Base-by-base conservation (phyloP, 2,113 vertebrate species). In the Gallinago media region DNA sequence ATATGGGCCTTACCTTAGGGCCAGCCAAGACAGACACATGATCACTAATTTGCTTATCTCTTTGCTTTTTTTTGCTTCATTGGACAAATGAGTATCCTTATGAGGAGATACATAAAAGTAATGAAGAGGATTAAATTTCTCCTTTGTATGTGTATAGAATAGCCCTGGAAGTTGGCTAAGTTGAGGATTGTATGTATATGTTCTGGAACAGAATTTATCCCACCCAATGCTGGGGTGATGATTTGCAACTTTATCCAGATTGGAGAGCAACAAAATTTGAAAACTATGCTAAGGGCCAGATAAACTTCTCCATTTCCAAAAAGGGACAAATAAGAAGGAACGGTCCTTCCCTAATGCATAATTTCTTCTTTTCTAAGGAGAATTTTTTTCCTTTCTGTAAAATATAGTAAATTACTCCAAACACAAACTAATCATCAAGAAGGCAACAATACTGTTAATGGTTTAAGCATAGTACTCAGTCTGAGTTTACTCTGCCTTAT, bases 241-340 rank as follows among this genome's bases (percentile, higher is more conserved):
- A 80, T 91, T 91, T 88, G 86, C 76, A 87, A 78, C 83, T 94
- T 91, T 15, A 89, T 76, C 75, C 55, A 26, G 59, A 70, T 88
- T 96, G 65, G 77, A 94, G 73, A 96, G 63, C 50, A 84, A 81
- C 58, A 81, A 87, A 81, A 91, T 89, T 85, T 86, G 56, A 91
- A 92, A 95, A 91, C 38, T 92, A 86, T 94, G 70, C 68, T 94
- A 78, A 91, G 79, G 95, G 76, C 94, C 55, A 86, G 76, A 96
- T 91, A 95, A 96, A 91, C 91, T 81, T 95, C 83, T 96, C 85
- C 95, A 95, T 96, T 94, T 96, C 73, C 94, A 94, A 84, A 89
- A 94, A 78, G 90, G 95, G 95, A 96, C 73, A 96, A 93, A 96
- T 97, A 94, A 96, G 85, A 95, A 93, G 61, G 75, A 96, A 96